Evolutionary conservation across 2,113 vertebrate species (phyloP), one percentile per base, ranked within the genome.

Genomic region (Xiphophorus hellerii): DNA sequence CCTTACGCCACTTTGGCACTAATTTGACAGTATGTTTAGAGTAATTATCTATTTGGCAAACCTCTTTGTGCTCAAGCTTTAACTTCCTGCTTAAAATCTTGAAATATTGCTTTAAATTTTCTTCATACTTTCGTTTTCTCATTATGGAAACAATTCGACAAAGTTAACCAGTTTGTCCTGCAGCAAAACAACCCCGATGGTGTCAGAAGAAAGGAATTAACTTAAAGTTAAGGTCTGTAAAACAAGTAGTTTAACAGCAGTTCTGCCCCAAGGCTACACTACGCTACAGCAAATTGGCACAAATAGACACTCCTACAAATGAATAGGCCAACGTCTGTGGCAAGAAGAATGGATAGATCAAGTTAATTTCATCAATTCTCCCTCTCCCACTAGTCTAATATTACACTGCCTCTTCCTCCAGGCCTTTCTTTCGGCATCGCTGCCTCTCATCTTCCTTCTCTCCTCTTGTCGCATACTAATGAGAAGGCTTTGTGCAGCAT

Each of bases 391-490:
- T 31, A 71, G 87, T 86, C 88, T 89, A 88, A 90, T 84, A 87
- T 93, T 87, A 86, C 82, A 84, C 54, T 27, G 69, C 65, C 78
- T 87, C 77, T 84, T 84, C 74, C 89, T 78, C 67, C 64, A 67
- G 86, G 86, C 83, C 80, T 87, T 60, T 80, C 86, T 92, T 89
- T 87, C 51, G 66, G 91, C 90, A 88, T 82, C 82, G 78, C 85
- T 87, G 87, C 82, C 78, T 90, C 87, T 88, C 87, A 91, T 84
- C 83, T 81, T 84, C 84, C 82, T 78, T 79, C 67, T 71, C 70
- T 31, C 66, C 70, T 84, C 87, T 17, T 64, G 71, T 65, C 71
- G 84, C 90, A 93, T 94, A 91, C 92, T 94, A 93, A 94, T 91
- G 91, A 87, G 86, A 75, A 20, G 66, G 85, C 80, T 89, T 91